phyloP scores from a whole-genome alignment of 2,888 invertebrate genomes.

The Agrochola macilenta region DNA sequence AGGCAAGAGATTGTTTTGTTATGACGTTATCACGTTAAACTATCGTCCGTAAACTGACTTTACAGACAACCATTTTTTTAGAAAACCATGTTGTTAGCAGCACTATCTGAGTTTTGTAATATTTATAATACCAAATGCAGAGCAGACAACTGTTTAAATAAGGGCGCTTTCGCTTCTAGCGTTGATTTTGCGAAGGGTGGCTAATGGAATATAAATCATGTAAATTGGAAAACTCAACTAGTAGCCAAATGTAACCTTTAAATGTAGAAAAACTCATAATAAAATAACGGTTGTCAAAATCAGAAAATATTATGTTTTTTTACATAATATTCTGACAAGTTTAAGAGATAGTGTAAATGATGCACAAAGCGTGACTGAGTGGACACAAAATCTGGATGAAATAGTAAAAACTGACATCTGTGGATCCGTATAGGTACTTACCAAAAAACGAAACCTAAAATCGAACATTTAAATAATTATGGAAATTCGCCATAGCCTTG shows the following conservation, averaged over 20 bases:
- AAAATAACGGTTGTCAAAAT: slow-evolving; percentile 7
- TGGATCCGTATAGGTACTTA: slow-evolving; percentile 34
- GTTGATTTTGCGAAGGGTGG: background rate
- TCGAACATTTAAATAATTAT: slow-evolving; percentile 58
- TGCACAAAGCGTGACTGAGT: slow-evolving; percentile 9
- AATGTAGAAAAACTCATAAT: slow-evolving; percentile 11
- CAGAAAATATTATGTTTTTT: slow-evolving; percentile 23
- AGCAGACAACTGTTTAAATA: background rate
- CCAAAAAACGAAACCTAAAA: slow-evolving; percentile 27
- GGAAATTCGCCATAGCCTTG: slow-evolving; percentile 58
- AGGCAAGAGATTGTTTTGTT: too few species aligned
- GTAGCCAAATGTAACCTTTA: slow-evolving; percentile 2
- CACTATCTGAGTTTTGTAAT: background rate
- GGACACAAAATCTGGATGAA: slow-evolving; percentile 10
- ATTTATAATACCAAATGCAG: background rate
- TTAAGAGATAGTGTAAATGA: slow-evolving; percentile 21
- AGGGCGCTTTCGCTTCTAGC: background rate
- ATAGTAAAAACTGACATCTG: slow-evolving; percentile 20
- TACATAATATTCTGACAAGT: too few species aligned
- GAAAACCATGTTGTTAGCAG: too few species aligned
- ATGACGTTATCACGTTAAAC: too few species aligned
- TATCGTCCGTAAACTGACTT: too few species aligned
- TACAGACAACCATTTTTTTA: too few species aligned
- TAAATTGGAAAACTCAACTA: background rate
- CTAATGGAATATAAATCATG: background rate